Evolutionary conservation across 2,888 invertebrate species (phyloP).

Genomic region (Melanophora roralis): DNA sequence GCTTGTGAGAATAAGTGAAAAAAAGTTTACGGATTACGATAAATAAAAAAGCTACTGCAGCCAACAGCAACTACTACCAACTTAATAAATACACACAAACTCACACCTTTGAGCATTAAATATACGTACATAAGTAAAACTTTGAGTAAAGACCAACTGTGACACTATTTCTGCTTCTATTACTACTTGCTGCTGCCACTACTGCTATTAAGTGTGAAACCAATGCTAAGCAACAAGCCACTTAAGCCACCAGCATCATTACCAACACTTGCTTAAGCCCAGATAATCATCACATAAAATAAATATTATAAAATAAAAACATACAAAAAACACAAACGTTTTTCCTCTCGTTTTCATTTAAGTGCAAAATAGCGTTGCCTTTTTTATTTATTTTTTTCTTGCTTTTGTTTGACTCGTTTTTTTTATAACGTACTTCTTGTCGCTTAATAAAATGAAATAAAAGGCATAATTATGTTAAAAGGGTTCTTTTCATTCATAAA

Average conservation of each 20-base stretch:
- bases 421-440: slow-evolving; percentile 33
- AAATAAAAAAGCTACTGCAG: slow-evolving; percentile 24
- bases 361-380: slow-evolving; percentile 16
- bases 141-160: not conserved
- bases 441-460: slow-evolving; percentile 55
- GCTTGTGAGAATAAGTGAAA: not conserved
- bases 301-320: not conserved
- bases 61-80: not conserved
- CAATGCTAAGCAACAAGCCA: slow-evolving; percentile 56
- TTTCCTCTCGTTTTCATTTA: slow-evolving; percentile 45
- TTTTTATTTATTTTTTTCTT: not conserved
- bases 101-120: not conserved
- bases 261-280: slow-evolving; percentile 40
- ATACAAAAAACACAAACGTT: slow-evolving; percentile 22
- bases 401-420: slow-evolving; percentile 2
- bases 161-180: not conserved
- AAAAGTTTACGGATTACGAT: slow-evolving; percentile 8
- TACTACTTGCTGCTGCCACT: not conserved
- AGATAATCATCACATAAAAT: slow-evolving; percentile 50
- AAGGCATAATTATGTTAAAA: slow-evolving; percentile 53
- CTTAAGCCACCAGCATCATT: slow-evolving; percentile 47
- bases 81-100: not conserved
- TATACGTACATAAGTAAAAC: not conserved
- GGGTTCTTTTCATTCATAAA: slow-evolving; percentile 38
- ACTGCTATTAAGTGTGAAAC: not conserved